Evolutionary conservation across 2,888 invertebrate species (phyloP).

Genomic region (Macrosiphum euphorbiae): DNA sequence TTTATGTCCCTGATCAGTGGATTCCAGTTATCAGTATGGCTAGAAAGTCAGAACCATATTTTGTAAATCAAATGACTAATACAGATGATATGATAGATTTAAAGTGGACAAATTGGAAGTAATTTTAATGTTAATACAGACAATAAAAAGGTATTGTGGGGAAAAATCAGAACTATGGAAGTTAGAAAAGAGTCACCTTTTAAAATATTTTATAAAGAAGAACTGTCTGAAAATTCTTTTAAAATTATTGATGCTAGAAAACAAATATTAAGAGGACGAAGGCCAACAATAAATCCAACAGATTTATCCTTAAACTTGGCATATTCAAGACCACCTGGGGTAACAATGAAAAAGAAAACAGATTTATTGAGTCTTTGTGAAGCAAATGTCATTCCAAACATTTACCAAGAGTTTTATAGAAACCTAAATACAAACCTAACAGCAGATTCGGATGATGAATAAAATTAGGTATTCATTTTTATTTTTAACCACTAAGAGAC

Average conservation of each 20-base stretch:
- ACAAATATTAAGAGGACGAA: background rate
- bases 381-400: background rate
- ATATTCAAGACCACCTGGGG: background rate
- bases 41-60: no score
- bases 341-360: background rate
- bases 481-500: background rate
- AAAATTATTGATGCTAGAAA: background rate
- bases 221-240: background rate
- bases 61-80: no score
- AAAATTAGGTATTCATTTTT: background rate
- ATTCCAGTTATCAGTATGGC: no score
- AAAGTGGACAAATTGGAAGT: no score
- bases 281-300: background rate
- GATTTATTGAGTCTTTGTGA: background rate
- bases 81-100: no score
- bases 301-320: background rate
- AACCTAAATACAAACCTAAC: background rate
- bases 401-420: background rate
- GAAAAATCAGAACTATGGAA: no score
- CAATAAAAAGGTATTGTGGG: no score
- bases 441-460: background rate
- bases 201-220: no score
- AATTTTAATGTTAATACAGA: no score
- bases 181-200: no score
- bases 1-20: no score